Base-by-base conservation (phyloP, 2,888 invertebrate species). In the Uloborus plumipes region DNA sequence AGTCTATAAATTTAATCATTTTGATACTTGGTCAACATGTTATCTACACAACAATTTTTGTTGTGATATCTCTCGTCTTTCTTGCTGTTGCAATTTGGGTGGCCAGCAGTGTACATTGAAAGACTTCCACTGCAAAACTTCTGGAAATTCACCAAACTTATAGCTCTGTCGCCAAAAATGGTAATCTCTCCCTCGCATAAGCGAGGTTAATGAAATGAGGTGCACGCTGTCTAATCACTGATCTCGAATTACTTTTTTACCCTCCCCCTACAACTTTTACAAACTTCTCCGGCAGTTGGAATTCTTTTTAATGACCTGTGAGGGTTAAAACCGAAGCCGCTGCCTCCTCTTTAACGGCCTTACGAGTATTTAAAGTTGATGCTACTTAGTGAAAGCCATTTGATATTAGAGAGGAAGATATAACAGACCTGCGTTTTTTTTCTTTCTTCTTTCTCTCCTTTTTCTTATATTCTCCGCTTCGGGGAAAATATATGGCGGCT, bases 151-250 rank as follows among this genome's bases (percentile, higher is more conserved):
- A 26, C 26, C 4, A 26, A 2, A 4, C 4, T 4, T 26, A 4
- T 26, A 4, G 39, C 39, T 39, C 9, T 39, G 39, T 9, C 18
- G 75, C 75, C 75, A 75, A 75, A 31, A 31, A 18, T 67, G 75
- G 67, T 50, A 75, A 75, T 67, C 75, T 50, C 39, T 39, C n/a
- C 59, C 58, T 15, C 22, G 15, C 55, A 49, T 58, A 53, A 31
- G 61, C 53, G 53, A 78, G 77, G 70, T 71, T 78, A 78, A 78
- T 78, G 71, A 78, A 78, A 78, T 64, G 76, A 69, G 55, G 70
- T 39, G 70, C 58, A 62, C 61, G 65, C 47, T 76, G 39, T 75
- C 76, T 76, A 76, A 76, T 76, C 76, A 76, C 69, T 76, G 76
- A 69, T 62, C 64, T 50, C 39, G 64, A 78, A 78, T 78, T 78